phyloP scores from a whole-genome alignment of 2,113 vertebrate species.

The Ochotona curzoniae region DNA sequence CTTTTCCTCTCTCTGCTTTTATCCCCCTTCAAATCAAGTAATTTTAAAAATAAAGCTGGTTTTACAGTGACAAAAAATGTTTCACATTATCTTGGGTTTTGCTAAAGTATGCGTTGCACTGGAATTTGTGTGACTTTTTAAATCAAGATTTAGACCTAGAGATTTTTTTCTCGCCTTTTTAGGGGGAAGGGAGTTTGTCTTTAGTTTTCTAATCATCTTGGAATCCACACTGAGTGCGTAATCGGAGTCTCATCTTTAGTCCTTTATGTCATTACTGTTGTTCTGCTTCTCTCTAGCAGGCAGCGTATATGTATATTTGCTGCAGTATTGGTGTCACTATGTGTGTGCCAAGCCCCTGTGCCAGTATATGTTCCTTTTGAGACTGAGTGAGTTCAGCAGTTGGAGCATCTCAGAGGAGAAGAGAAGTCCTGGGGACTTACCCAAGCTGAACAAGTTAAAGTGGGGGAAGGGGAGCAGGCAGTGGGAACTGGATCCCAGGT shows the following conservation, averaged over 20 bases:
- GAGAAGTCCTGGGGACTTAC: background rate
- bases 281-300: background rate
- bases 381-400: background rate
- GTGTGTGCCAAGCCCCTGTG: background rate
- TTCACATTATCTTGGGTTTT: background rate
- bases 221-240: background rate
- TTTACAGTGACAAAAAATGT: background rate
- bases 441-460: background rate
- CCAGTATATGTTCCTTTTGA: background rate
- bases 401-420: background rate
- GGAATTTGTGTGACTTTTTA: conserved; percentile 35
- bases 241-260: background rate
- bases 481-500: background rate
- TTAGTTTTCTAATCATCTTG: conserved; percentile 38
- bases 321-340: background rate
- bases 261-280: background rate
- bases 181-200: background rate
- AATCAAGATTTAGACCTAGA: background rate
- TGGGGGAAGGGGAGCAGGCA: background rate
- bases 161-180: conserved; percentile 47
- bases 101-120: background rate
- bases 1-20: too few relatives aligned
- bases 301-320: background rate
- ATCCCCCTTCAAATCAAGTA: too few relatives aligned
- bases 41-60: background rate